Conservation (phyloP, 2,113 vertebrate genomes). For the Camelus bactrianus region DNA sequence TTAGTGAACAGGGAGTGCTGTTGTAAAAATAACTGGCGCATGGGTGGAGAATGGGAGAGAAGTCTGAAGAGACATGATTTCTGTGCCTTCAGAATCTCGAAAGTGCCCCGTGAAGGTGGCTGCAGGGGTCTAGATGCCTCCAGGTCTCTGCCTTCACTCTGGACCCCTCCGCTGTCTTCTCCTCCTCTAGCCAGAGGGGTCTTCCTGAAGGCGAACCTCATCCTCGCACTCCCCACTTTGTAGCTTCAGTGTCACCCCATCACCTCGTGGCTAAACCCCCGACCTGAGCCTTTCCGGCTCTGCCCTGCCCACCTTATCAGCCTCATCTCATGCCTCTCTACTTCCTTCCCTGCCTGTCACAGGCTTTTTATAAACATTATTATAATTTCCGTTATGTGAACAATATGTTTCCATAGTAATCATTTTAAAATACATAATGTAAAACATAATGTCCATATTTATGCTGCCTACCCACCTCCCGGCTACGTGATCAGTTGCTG, state of each 20-base stretch:
- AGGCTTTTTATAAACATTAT: background rate
- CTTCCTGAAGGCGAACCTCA: background rate
- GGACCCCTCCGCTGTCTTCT: background rate
- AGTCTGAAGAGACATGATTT: background rate
- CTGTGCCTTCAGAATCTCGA: background rate
- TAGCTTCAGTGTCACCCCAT: background rate
- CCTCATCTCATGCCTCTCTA: background rate
- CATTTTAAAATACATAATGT: background rate
- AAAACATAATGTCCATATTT: background rate
- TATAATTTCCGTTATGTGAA: background rate
- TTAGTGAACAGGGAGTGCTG: background rate
- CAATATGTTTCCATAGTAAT: conserved; percentile 4
- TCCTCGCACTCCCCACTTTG: background rate
- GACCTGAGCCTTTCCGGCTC: background rate
- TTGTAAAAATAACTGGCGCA: background rate
- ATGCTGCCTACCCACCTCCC: too few species aligned
- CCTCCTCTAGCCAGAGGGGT: background rate
- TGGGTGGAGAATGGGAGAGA: background rate
- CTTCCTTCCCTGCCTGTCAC: background rate
- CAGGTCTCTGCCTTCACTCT: background rate
- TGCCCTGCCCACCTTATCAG: background rate
- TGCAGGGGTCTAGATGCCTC: background rate
- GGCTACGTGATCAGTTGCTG: background rate
- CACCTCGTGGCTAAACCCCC: background rate
- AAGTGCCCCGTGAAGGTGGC: background rate